Conservation (phyloP, 2,797 vertebrate species). For the Crypturellus tataupa region DNA sequence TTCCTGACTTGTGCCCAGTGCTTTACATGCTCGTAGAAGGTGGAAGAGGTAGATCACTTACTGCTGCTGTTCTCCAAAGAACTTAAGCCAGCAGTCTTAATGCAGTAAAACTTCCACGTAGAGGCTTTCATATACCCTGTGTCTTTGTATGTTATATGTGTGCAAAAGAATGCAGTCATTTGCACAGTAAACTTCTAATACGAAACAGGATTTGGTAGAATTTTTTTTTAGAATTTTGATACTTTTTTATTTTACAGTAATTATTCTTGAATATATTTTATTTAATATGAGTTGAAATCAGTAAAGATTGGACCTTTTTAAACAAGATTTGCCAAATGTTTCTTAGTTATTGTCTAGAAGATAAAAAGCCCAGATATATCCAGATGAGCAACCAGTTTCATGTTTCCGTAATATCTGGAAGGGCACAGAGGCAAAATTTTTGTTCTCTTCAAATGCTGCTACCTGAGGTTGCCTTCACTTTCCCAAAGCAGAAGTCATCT, state of each 20-base stretch:
- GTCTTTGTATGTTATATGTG: neutral
- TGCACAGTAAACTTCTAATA: neutral
- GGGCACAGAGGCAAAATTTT: neutral
- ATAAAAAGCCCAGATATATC: neutral
- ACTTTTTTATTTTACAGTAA: neutral
- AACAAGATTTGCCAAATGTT: neutral
- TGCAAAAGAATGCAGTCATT: constrained; percentile 20
- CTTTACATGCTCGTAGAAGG: neutral
- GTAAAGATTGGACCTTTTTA: neutral
- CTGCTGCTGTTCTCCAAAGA: constrained; percentile 7
- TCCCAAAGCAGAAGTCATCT: neutral
- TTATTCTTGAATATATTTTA: neutral
- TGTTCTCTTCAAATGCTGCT: neutral
- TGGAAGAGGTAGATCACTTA: neutral
- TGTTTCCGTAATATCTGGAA: neutral
- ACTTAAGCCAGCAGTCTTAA: constrained; percentile 34
- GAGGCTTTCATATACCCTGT: constrained; percentile 22
- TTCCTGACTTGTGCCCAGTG: neutral
- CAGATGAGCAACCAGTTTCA: neutral
- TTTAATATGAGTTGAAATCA: neutral
- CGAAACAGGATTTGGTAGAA: neutral
- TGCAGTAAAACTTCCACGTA: neutral
- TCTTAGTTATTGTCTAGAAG: neutral
- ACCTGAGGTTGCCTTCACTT: neutral
- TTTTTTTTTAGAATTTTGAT: neutral